Base-by-base conservation (phyloP, 2,888 invertebrate genomes). In the Amblyteles armatorius region DNA sequence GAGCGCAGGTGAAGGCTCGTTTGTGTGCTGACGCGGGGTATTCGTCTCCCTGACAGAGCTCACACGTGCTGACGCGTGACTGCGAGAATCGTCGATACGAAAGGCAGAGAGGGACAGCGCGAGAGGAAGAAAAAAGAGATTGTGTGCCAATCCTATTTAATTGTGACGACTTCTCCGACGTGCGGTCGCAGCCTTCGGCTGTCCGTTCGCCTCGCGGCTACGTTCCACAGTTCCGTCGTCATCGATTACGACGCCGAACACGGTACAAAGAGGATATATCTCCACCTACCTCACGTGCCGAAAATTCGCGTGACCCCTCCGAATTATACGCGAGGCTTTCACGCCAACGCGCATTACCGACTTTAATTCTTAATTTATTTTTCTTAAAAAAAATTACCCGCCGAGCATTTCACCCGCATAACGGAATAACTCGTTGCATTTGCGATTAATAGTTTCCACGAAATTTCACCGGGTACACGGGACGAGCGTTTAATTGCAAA, bases 401-500 rank as follows among this genome's bases (percentile, higher is more conserved):
- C 22, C 22, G 11, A 22, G 22, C 22, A 3, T 19, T 19, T 7
- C 3, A 55, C 19, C 55, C 7, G 19, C 6, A 3, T 26, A 11
- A 22, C 44, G 48, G 29, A 44, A 74, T 71, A 50, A 74, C 83
- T 74, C 74, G 79, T 76, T 44, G 40, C 52, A 5, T n/a, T n/a
- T 33, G 22, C 65, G 73, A 55, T 69, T 65, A 33, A 78, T 73
- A 72, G 69, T 72, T 84, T 60, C 36, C 29, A n/a, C 26, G 3
- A 29, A 33, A 29, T 29, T 29, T 60, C 16, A 1, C 29, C 4
- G 4, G 60, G 4, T 63, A n/a, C 29, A 1, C 16, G 65, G 63
- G 44, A 55, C 67, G 40, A 69, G 19, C 68, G 63, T 83, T 79
- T 79, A 76, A 83, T 83, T 83, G 50, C 63, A 48, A 55, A 79